Evolutionary conservation across 2,113 vertebrate species (phyloP), one percentile per base, ranked within the genome.

Genomic region (Trematocara variabile): DNA sequence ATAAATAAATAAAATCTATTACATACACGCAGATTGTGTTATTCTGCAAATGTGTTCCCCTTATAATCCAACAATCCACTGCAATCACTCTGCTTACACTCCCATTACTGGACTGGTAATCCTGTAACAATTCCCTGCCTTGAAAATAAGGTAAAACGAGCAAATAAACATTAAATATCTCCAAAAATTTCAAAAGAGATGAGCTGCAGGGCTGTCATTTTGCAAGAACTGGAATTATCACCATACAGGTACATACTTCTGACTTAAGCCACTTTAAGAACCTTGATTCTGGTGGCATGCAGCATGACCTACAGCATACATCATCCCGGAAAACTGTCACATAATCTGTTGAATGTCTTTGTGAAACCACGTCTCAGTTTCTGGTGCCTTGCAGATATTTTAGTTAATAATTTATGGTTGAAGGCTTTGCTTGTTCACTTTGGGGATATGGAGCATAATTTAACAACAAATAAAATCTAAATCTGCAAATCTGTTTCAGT

Each of bases 121-220:
- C 89, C 87, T 93, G 84, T 83, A 90, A 94, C 92, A 91, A 92
- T 93, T 89, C 68, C 28, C 84, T 90, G 89, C 13, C 5, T 89
- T 80, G 87, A 86, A 89, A 93, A 37, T 3, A 1, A 37, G 33
- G 18, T 37, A 37, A 65, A 37, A 65, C 7, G 3, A 34, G 3
- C 41, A 20, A 37, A 46, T 18, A 73, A 28, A 73, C 14, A 79
- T 77, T 50, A 39, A 52, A 63, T 33, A 65, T 20, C 63, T 34
- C 58, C n/a, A 18, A 16, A 39, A 13, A 14, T 18, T 73, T 73
- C 41, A 73, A 73, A 73, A 10, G 14, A 48, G 13, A 28, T 46
- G 41, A 30, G 14, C 8, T 30, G 25, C 41, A 73, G 41, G 2
- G 39, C 41, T 46, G 41, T 28, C 13, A 28, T 46, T 46, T 73